phyloP scores from a whole-genome alignment of 2,888 invertebrate species.

The Amaurobius ferox region DNA sequence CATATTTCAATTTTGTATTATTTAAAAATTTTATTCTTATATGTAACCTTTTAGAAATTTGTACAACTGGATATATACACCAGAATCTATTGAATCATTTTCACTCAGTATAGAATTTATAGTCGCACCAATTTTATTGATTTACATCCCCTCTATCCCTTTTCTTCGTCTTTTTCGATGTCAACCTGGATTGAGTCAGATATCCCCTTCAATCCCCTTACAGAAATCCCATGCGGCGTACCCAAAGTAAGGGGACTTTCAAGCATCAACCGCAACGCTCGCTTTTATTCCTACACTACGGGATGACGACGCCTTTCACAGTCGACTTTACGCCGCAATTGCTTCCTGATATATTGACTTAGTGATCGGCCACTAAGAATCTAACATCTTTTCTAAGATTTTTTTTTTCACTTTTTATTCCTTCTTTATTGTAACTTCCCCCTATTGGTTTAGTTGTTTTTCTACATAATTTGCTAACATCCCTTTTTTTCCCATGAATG shows the following conservation, averaged over 20 bases:
- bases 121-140: conserved; percentile 27
- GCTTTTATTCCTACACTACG: conserved; percentile 28
- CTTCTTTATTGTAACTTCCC: conserved; percentile 45
- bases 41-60: no score
- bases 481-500: conserved; percentile 16
- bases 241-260: conserved; percentile 28
- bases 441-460: conserved; percentile 43
- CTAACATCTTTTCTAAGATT: conserved; percentile 49
- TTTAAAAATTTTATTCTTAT: no score
- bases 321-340: conserved; percentile 67
- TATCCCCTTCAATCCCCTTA: conserved; percentile 52
- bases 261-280: conserved; percentile 59
- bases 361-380: conserved; percentile 42
- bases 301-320: conserved; percentile 55
- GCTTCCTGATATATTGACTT: conserved; percentile 66
- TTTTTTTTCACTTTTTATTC: conserved; percentile 47
- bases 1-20: no score
- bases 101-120: neutral
- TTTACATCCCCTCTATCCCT: conserved; percentile 25
- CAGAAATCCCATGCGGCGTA: conserved; percentile 48
- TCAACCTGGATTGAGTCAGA: conserved; percentile 68
- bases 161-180: conserved; percentile 14
- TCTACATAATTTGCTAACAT: conserved; percentile 55
- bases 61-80: no score
- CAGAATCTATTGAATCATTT: no score